Evolutionary conservation across 1,140 invertebrate species (phyloP).

Genomic region (Halyomorpha halys): DNA sequence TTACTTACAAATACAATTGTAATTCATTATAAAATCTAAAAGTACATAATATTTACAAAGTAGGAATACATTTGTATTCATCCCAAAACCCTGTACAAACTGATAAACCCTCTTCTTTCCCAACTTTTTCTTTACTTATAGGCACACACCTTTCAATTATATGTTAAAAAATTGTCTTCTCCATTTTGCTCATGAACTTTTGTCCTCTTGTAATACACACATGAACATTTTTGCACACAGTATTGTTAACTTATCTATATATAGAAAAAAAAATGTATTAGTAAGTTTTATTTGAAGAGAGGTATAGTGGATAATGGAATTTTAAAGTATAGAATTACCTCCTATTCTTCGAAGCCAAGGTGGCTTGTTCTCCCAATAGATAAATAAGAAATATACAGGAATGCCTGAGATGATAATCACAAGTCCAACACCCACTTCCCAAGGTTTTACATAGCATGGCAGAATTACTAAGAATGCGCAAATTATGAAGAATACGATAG

Average conservation of each 20-base stretch:
- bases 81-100: conserved; percentile 10
- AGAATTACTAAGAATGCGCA: conserved; percentile 73
- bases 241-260: conserved; percentile 52
- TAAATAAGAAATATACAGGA: conserved; percentile 81
- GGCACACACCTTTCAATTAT: too few relatives aligned
- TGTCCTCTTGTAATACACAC: conserved; percentile 52
- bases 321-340: conserved; percentile 27
- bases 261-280: not conserved
- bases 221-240: conserved; percentile 62
- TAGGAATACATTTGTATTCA: conserved; percentile 4
- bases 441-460: conserved; percentile 64
- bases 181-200: conserved; percentile 12
- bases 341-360: conserved; percentile 32
- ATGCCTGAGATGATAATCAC: conserved; percentile 77
- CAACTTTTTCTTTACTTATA: too few relatives aligned
- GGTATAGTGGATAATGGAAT: not conserved
- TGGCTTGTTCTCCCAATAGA: conserved; percentile 76
- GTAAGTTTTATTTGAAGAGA: not conserved
- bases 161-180: too few relatives aligned
- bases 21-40: not conserved
- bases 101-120: not conserved
- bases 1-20: conserved; percentile 13
- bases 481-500: conserved; percentile 72
- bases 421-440: conserved; percentile 72
- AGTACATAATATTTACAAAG: conserved; percentile 6